Base-by-base conservation (phyloP, 1,140 invertebrate species). In the Sinella curviseta region DNA sequence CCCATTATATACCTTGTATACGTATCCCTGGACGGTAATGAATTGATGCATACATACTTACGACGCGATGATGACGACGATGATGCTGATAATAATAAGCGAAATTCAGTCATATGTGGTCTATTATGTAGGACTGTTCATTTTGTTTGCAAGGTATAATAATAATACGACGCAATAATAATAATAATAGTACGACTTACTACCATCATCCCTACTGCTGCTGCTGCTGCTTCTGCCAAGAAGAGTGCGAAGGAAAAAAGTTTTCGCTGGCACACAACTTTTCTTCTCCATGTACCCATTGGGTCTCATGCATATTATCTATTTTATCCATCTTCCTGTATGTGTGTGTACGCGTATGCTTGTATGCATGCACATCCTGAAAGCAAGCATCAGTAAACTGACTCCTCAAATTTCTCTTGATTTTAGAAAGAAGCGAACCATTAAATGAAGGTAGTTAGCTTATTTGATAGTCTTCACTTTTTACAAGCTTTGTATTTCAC, bases 391-490 rank as follows among this genome's bases (percentile, higher is more conserved):
- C n/a, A n/a, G n/a, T n/a, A n/a, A n/a, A n/a, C 31, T 60, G 24
- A 8, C 31, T 70, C 12, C 65, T 70, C 65, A 4, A 70, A 8
- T 14, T 33, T 31, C 65, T n/a, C 65, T 70, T 31, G 65, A 70
- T 70, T 70, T 70, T 12, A 31, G 65, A 70, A 70, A 33, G 26
- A 70, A 70, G 31, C 65, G 28, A 70, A 70, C 28, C 65, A 70
- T 70, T 70, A 70, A 70, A 70, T 70, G 65, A 70, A 70, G 65
- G 65, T 33, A 70, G 65, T 70, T 70, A 70, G 65, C 31, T 70
- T 70, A 70, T 30, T 70, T 70, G 65, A 60, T 60, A 70, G 65
- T 70, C 31, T 33, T 12, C 65, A 33, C 55, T 60, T 60, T n/a
- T n/a, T 60, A 60, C 24, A 60, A 60, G 55, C 14, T 14, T n/a